These are phyloP conservation scores for Theocolax elegans DNA, from an alignment of 1,140 invertebrate species.

Conservation along the genomic window DNA sequence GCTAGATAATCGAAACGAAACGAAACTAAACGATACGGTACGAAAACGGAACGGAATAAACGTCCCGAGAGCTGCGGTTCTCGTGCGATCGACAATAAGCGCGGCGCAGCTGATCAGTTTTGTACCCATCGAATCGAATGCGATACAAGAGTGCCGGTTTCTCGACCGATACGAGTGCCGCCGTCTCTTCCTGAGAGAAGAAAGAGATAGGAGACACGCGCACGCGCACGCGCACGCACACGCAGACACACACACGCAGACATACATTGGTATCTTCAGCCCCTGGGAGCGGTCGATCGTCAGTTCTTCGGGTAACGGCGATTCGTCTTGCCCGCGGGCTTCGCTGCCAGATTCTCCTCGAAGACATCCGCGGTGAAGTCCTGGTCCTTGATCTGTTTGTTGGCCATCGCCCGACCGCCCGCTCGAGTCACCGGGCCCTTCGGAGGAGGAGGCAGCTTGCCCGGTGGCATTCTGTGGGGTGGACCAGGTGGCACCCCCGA, in stretches of 20 bases:
- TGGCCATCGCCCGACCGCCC: background rate
- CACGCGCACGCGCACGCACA: too few species aligned
- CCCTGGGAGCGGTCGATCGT: too few species aligned
- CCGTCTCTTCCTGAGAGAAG: too few species aligned
- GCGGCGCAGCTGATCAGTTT: constrained; percentile 18
- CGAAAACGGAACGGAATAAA: too few species aligned
- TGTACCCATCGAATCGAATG: background rate
- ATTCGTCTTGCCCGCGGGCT: background rate
- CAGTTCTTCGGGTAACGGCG: constrained; percentile 18
- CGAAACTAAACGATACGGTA: too few species aligned
- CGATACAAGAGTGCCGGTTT: background rate
- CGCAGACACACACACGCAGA: too few species aligned
- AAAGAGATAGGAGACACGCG: too few species aligned
- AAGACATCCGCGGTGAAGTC: constrained; percentile 59
- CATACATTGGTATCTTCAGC: too few species aligned
- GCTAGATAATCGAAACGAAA: too few species aligned
- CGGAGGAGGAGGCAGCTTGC: background rate
- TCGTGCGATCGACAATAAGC: too few species aligned
- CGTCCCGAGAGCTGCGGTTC: too few species aligned
- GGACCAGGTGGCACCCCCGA: constrained; percentile 38
- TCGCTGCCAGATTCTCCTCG: constrained; percentile 53
- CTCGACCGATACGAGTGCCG: too few species aligned
- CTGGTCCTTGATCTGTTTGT: constrained; percentile 46
- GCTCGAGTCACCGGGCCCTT: background rate
- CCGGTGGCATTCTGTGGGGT: constrained; percentile 43